Evolutionary conservation across 1,140 invertebrate genomes (phyloP).

Genomic region (Leptinotarsa texana): DNA sequence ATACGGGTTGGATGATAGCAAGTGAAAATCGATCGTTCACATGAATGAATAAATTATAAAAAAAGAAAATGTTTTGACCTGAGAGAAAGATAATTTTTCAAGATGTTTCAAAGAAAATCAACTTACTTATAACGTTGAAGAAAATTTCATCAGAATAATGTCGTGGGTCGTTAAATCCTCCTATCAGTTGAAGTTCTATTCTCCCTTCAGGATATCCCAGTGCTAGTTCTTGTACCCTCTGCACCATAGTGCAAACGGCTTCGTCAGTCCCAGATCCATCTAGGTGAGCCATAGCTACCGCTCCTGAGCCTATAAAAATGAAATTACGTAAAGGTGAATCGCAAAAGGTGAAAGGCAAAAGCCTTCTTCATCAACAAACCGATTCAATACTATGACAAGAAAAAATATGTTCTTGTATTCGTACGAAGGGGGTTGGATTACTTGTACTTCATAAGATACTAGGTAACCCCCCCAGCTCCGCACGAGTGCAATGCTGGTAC

Average conservation of each 20-base stretch:
- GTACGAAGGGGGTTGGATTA: too few relatives aligned
- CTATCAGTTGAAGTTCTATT: conserved; percentile 86
- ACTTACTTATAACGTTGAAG: conserved; percentile 86
- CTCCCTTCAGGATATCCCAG: conserved; percentile 83
- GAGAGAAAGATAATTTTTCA: background rate
- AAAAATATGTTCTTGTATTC: too few relatives aligned
- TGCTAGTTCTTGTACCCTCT: conserved; percentile 79
- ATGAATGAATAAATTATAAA: background rate
- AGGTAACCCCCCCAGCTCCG: too few relatives aligned
- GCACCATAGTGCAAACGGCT: conserved; percentile 77
- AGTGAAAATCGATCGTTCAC: too few relatives aligned
- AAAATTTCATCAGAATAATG: conserved; percentile 88
- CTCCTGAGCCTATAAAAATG: conserved; percentile 74
- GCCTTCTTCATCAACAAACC: too few relatives aligned
- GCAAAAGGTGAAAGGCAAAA: too few relatives aligned
- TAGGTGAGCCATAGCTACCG: conserved; percentile 83
- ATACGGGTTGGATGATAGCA: too few relatives aligned
- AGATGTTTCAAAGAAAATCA: background rate
- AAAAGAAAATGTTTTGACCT: background rate
- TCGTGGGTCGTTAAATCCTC: conserved; percentile 83
- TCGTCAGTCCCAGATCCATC: conserved; percentile 86
- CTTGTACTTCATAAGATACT: too few relatives aligned
- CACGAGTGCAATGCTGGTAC: too few relatives aligned
- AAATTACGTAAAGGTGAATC: too few relatives aligned
- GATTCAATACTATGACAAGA: too few relatives aligned